These are phyloP conservation scores for Pachypeltis micranthus DNA, from an alignment of 1,140 invertebrate species.

Conservation along the genomic window DNA sequence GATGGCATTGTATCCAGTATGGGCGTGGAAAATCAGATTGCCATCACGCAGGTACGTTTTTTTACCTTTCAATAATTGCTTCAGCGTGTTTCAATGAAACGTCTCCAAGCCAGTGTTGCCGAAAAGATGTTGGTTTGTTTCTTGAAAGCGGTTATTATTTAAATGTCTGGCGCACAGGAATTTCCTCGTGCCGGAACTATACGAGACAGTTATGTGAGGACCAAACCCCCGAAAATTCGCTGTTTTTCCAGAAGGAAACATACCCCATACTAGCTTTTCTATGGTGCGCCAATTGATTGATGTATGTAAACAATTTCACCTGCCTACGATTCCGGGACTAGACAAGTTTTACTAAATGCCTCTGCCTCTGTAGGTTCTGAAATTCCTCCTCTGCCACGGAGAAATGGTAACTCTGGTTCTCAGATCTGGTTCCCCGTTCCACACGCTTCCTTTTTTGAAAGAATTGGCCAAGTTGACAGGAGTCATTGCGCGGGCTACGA, in stretches of 20 bases:
- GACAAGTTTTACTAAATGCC: no score
- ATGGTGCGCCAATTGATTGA: no score
- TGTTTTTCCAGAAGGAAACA: no score
- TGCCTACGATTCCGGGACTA: not conserved
- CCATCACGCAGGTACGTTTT: slow-evolving; percentile 48
- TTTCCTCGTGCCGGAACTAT: no score
- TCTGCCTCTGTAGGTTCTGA: slow-evolving; percentile 52
- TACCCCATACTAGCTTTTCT: no score
- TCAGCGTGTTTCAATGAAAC: not conserved
- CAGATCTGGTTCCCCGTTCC: slow-evolving; percentile 50
- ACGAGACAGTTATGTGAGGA: no score
- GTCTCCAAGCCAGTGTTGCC: no score
- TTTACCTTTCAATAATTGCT: not conserved
- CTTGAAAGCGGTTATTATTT: no score
- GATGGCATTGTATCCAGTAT: slow-evolving; percentile 68
- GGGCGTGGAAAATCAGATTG: slow-evolving; percentile 67
- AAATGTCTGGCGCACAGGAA: no score
- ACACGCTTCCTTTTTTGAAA: slow-evolving; percentile 45
- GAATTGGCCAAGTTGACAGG: slow-evolving; percentile 64
- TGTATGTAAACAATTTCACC: not conserved
- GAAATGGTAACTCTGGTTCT: slow-evolving; percentile 68
- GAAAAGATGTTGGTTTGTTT: no score
- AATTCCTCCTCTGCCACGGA: slow-evolving; percentile 65
- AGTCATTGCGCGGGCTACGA: slow-evolving; percentile 62
- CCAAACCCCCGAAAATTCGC: no score